Evolutionary conservation across 2,888 invertebrate genomes (phyloP), one percentile per base, ranked within the genome.

Genomic region (Panopea generosa): DNA sequence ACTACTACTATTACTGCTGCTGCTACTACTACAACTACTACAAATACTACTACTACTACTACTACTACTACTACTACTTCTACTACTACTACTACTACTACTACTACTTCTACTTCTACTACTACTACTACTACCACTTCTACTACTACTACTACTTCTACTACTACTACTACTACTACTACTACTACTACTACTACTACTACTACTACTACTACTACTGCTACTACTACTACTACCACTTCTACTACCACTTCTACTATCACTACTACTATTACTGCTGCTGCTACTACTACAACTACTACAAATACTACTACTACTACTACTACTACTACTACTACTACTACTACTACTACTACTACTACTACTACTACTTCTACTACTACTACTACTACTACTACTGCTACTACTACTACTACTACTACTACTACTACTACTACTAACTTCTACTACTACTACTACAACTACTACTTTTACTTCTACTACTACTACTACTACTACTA

Each of bases 71-170:
- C 40, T 40, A 40, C 40, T 40, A 40, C 40, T 40, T 11, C 40
- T 40, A 40, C 40, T 40, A 40, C 40, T 40, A 40, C 40, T 40
- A 40, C 40, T 40, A 40, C 40, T 40, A 40, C 40, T 40, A 40
- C 40, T 40, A 40, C 40, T 40, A 40, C 40, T 40, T 11, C 40
- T 40, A 40, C 40, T 40, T 11, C 40, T 40, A 40, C 40, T 40
- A 40, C 40, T 40, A 40, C 40, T 40, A 40, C 40, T 40, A 40
- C 40, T 40, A 40, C 40, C 14, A 40, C 40, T 40, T 11, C 40
- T 40, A 40, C 40, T 40, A 40, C 40, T 40, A 40, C 40, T 40
- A 40, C 40, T 40, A 40, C 40, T 40, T 11, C 40, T 40, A 40
- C 40, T 40, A 40, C 40, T 40, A 40, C 40, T 40, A 40, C 40